Conservation (phyloP, 2,797 vertebrate genomes). For the Tragopan temminckii region DNA sequence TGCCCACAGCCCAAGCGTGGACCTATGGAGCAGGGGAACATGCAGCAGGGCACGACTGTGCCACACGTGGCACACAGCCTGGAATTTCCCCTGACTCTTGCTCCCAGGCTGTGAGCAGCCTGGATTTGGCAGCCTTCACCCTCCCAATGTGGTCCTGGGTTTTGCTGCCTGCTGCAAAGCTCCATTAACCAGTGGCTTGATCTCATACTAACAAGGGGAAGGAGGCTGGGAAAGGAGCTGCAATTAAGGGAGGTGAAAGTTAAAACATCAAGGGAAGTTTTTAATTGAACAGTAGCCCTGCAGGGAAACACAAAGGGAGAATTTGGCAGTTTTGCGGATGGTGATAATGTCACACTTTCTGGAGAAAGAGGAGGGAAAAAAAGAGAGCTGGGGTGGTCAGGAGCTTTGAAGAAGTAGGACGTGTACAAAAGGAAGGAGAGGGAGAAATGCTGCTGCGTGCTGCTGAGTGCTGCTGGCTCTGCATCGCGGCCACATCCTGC, state of each 20-base stretch:
- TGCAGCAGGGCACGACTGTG: neutral
- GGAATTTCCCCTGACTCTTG: neutral
- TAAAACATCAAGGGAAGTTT: slow-evolving; percentile 46
- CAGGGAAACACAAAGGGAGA: slow-evolving; percentile 31
- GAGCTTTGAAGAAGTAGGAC: slow-evolving; percentile 19
- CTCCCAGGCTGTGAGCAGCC: neutral
- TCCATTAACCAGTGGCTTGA: neutral
- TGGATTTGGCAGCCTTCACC: neutral
- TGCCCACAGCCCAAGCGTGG: neutral
- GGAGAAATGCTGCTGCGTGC: accelerated
- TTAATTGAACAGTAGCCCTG: slow-evolving; percentile 56
- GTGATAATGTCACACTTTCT: slow-evolving; percentile 29
- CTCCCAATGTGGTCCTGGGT: neutral
- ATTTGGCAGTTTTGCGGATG: slow-evolving; percentile 18
- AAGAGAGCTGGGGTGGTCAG: neutral
- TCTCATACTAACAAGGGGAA: slow-evolving; percentile 8
- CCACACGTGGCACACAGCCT: neutral
- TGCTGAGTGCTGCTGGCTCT: neutral
- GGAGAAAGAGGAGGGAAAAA: neutral
- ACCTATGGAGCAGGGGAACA: neutral
- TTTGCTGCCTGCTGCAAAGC: neutral
- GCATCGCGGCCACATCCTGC: accelerated
- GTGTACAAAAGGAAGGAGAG: neutral
- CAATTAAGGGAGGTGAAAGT: slow-evolving; percentile 57
- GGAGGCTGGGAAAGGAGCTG: slow-evolving; percentile 4